These are phyloP conservation scores for Lithodes maja DNA, from an alignment of 2,888 invertebrate species.

Conservation along the genomic window DNA sequence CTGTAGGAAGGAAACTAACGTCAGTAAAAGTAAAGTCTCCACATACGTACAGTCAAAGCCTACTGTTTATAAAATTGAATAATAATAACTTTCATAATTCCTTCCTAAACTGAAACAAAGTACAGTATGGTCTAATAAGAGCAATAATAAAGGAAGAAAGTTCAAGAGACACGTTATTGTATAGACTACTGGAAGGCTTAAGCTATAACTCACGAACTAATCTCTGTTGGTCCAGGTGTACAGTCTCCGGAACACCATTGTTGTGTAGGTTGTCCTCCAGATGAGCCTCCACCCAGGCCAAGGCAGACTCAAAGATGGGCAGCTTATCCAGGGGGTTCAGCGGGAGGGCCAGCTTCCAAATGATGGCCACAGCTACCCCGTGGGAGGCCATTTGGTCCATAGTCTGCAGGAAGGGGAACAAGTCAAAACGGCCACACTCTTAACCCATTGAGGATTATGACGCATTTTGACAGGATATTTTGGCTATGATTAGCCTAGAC, in stretches of 20 bases:
- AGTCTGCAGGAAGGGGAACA: neutral
- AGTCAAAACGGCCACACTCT: no score
- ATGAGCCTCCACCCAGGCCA: conserved; percentile 26
- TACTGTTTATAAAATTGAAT: no score
- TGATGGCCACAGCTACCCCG: conserved; percentile 25
- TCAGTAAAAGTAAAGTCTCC: neutral
- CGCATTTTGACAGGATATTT: no score
- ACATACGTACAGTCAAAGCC: no score
- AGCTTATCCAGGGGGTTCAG: neutral
- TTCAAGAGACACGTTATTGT: no score
- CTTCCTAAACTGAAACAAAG: no score
- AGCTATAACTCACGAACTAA: neutral
- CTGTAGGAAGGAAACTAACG: neutral
- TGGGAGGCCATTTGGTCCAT: conserved; percentile 42
- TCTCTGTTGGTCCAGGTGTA: neutral
- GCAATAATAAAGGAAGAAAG: no score
- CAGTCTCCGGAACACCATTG: neutral
- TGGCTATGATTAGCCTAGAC: no score
- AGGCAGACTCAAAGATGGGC: neutral
- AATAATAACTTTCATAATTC: no score
- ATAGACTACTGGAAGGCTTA: neutral
- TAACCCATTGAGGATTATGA: no score
- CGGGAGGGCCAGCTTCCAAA: conserved; percentile 13
- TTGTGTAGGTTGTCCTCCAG: conserved; percentile 29
- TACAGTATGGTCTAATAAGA: no score